Percentiles rank a stretch among this genome's conserved stretches.
These are phyloP conservation scores for Potorous gilbertii DNA, from an alignment of 2,797 vertebrate genomes.

Conservation along the genomic window DNA sequence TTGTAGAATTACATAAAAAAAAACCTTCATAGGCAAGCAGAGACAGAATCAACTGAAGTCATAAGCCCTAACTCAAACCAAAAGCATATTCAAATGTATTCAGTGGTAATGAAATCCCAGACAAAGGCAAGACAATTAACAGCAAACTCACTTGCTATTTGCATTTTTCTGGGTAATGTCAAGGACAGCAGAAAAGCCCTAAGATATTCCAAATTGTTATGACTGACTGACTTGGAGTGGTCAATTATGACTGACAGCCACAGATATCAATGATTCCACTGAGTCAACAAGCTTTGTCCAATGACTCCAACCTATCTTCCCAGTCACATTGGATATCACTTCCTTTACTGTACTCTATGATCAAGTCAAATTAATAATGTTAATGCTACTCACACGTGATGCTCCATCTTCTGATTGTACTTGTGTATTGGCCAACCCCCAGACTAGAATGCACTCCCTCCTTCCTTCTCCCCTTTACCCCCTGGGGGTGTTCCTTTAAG, in stretches of 20 bases:
- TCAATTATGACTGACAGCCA: background rate
- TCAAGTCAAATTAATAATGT: background rate
- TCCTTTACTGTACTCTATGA: background rate
- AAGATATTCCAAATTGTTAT: background rate
- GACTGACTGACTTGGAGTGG: background rate
- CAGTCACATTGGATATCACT: background rate
- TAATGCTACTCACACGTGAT: background rate
- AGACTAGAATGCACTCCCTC: background rate
- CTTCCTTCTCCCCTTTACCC: too few species aligned
- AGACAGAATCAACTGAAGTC: background rate
- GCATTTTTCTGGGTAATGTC: slow-evolving; percentile 22
- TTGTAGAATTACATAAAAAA: background rate
- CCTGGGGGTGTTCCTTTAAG: background rate
- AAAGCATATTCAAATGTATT: background rate
- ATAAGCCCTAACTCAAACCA: slow-evolving; percentile 34
- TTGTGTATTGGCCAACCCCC: background rate
- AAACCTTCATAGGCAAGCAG: background rate
- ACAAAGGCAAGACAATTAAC: slow-evolving; percentile 30
- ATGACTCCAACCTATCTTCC: background rate
- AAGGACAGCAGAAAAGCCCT: slow-evolving; percentile 33
- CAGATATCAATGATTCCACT: slow-evolving; percentile 3
- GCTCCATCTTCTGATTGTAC: background rate
- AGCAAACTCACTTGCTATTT: slow-evolving; percentile 27
- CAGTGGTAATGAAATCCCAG: background rate
- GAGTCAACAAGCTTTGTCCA: background rate